Evolutionary conservation across 2,888 invertebrate genomes (phyloP), one percentile per base, ranked within the genome.

Genomic region (Gordius sp.): DNA sequence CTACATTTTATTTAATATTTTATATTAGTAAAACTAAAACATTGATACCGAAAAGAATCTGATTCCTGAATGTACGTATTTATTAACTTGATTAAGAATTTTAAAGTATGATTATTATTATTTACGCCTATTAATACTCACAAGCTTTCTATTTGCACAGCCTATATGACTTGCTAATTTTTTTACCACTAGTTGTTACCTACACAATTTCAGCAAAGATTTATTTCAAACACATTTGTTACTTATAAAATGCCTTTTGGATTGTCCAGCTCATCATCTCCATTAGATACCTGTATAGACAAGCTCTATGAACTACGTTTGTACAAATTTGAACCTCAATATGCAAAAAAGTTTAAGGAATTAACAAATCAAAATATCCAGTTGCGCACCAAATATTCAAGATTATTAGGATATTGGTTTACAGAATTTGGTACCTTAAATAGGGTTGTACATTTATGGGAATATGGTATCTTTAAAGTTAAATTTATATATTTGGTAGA

Each of bases 171-270:
- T n/a, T n/a, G n/a, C n/a, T n/a, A n/a, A n/a, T n/a, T n/a, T n/a
- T n/a, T n/a, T n/a, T n/a, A n/a, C n/a, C n/a, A n/a, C n/a, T n/a
- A n/a, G n/a, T n/a, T n/a, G n/a, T n/a, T n/a, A n/a, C n/a, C n/a
- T n/a, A n/a, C n/a, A n/a, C n/a, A n/a, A n/a, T n/a, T n/a, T n/a
- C n/a, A n/a, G n/a, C n/a, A n/a, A n/a, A n/a, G n/a, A n/a, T n/a
- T n/a, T n/a, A n/a, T n/a, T n/a, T n/a, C n/a, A n/a, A n/a, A n/a
- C n/a, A n/a, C n/a, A n/a, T n/a, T n/a, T n/a, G n/a, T n/a, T n/a
- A n/a, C n/a, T 47, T 47, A 47, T 20, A 47, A 47, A 47, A 47
- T 47, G 47, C 47, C 47, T n/a, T 47, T 47, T 47, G 47, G 47
- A 47, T 4, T 13, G 8, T 8, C 16, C 4, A n/a, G 4, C 20